Conservation (phyloP, 2,113 vertebrate species). For the Gymnocephalus cernua region DNA sequence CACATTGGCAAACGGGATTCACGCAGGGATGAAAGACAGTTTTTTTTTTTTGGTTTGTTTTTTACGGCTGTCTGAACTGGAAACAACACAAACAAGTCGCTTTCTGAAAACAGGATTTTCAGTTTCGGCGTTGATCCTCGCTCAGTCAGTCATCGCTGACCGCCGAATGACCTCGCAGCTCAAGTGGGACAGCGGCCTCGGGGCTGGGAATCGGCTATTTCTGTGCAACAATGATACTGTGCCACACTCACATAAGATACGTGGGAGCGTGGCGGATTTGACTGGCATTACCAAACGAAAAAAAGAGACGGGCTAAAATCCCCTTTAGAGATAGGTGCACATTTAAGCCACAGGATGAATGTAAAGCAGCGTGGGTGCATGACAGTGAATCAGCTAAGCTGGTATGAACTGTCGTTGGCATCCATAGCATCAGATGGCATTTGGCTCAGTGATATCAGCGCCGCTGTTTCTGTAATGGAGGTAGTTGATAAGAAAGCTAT, state of each 20-base stretch:
- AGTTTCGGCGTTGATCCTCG: conserved; percentile 13
- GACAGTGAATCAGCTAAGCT: conserved; percentile 25
- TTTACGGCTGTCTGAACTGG: not conserved
- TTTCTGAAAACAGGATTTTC: conserved; percentile 31
- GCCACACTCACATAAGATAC: conserved; percentile 53
- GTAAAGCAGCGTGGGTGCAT: conserved; percentile 41
- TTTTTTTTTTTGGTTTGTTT: not conserved
- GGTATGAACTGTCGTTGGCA: conserved; percentile 13
- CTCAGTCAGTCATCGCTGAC: conserved; percentile 70
- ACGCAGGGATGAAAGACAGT: not conserved
- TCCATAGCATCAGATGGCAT: conserved; percentile 26
- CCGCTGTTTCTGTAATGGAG: not conserved
- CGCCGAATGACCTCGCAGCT: conserved; percentile 76
- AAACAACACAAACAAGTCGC: not conserved
- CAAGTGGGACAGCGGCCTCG: conserved; percentile 74
- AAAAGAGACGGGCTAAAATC: conserved; percentile 36
- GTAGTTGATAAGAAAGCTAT: not conserved
- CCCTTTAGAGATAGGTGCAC: conserved; percentile 24
- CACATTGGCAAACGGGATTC: not conserved
- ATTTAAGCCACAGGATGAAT: conserved; percentile 28
- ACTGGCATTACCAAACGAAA: conserved; percentile 60
- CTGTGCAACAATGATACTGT: conserved; percentile 56
- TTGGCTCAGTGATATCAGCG: not conserved
- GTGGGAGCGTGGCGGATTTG: conserved; percentile 67
- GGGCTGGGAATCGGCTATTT: conserved; percentile 71